These are phyloP conservation scores for Watersipora subatra DNA, from an alignment of 1,140 invertebrate species.

Conservation along the genomic window DNA sequence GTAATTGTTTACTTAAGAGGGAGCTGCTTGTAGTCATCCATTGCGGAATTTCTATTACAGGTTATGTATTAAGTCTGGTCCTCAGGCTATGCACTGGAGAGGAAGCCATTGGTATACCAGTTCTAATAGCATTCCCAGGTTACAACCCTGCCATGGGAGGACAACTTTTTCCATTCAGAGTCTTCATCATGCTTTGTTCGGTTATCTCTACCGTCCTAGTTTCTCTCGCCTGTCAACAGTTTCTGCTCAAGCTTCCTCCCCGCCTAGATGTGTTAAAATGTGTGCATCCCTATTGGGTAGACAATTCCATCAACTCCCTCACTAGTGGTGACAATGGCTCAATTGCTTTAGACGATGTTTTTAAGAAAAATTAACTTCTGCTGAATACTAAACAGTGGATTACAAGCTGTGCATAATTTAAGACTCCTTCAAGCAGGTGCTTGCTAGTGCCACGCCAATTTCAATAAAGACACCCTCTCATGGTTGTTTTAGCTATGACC, in stretches of 20 bases:
- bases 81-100: conserved; percentile 32
- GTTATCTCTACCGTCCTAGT: conserved; percentile 16
- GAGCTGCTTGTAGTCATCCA: no score
- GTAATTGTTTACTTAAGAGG: no score
- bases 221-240: conserved; percentile 8
- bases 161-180: conserved; percentile 29
- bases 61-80: conserved; percentile 19
- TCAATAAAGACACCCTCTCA: background rate
- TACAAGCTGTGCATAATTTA: background rate
- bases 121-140: conserved; percentile 25
- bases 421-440: background rate
- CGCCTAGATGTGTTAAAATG: background rate
- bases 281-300: background rate
- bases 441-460: background rate
- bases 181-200: conserved; percentile 22
- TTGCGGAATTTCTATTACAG: no score
- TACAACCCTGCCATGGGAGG: conserved; percentile 14
- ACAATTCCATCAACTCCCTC: background rate
- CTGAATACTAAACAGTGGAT: background rate
- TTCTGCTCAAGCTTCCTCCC: background rate
- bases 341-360: background rate
- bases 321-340: background rate
- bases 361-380: background rate
- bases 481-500: no score
- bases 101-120: conserved; percentile 14